phyloP scores from a whole-genome alignment of 2,888 invertebrate species.

The Syrista parreyssii region DNA sequence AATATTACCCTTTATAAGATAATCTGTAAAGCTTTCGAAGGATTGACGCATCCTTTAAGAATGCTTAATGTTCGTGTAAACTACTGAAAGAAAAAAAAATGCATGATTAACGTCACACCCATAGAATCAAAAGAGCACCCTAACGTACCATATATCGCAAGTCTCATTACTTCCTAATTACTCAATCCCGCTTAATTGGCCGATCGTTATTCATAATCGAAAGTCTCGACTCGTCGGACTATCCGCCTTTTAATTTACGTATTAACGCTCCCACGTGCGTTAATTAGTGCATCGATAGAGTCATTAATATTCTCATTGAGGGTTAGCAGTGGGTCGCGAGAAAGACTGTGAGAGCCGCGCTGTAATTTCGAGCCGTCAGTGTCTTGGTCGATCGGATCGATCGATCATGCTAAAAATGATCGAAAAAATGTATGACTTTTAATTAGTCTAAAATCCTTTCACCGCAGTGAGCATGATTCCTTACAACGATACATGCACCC shows the following conservation, averaged over 20 bases:
- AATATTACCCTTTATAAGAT: neutral
- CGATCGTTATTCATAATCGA: conserved; percentile 44
- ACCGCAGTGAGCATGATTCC: neutral
- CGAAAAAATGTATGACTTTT: conserved; percentile 7
- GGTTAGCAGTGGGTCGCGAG: conserved; percentile 12
- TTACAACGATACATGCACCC: neutral
- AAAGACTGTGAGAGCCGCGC: neutral
- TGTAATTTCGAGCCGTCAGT: conserved; percentile 18
- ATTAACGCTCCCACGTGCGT: conserved; percentile 36
- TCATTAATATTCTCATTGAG: conserved; percentile 48
- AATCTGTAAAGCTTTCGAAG: neutral
- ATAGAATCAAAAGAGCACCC: neutral
- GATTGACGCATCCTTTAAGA: neutral
- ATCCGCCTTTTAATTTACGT: conserved; percentile 45
- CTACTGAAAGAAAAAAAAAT: neutral
- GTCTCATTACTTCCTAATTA: conserved; percentile 43
- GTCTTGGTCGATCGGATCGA: conserved; percentile 26
- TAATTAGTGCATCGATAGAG: conserved; percentile 47
- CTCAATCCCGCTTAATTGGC: conserved; percentile 49
- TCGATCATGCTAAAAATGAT: conserved; percentile 33
- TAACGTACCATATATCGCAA: neutral
- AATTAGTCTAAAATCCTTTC: neutral
- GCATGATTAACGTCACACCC: neutral
- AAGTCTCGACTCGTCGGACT: conserved; percentile 26
- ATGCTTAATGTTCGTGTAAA: neutral